Base-by-base conservation (phyloP, 2,888 invertebrate genomes). In the Hydriomena furcata region DNA sequence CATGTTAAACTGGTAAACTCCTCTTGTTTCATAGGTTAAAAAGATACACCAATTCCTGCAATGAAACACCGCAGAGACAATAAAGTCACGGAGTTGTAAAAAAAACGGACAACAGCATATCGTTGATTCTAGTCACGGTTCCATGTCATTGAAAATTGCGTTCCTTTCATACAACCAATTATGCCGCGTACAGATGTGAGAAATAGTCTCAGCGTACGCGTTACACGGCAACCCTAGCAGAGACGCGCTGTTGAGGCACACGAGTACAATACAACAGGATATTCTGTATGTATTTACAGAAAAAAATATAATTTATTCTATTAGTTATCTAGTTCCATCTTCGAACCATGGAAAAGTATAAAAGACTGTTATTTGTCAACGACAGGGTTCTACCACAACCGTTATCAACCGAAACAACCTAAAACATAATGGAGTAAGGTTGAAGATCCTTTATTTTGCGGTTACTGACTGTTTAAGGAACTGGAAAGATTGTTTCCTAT, bases 61-160 rank as follows among this genome's bases (percentile, higher is more conserved):
- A n/a, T n/a, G n/a, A n/a, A n/a, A n/a, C n/a, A 30, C 17, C n/a
- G 13, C 4, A 20, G n/a, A 2, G 1, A 8, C 1, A 13, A n/a
- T n/a, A 23, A 10, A 21, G 7, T 21, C 20, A 21, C 7, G 3
- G 7, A 41, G 11, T 12, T 31, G 11, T 28, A 13, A n/a, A 21
- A 21, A 43, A 43, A 43, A 20, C 21, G 13, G 25, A 34, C 24
- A 32, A 32, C 32, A 25, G 25, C 11, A 34, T 34, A 27, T 35
- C 2, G 8, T 34, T 31, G 35, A 48, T 42, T 36, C 23, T 5
- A 34, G 61, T 55, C 57, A 61, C 51, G 54, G 8, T 11, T 35
- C 35, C 7, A 11, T 49, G 37, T 32, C 38, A 53, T 46, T 31
- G 53, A 60, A 63, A 60, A 65, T 52, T 58, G 55, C 59, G 52